phyloP scores from a whole-genome alignment of 2,888 invertebrate species.

The Sesia apiformis region DNA sequence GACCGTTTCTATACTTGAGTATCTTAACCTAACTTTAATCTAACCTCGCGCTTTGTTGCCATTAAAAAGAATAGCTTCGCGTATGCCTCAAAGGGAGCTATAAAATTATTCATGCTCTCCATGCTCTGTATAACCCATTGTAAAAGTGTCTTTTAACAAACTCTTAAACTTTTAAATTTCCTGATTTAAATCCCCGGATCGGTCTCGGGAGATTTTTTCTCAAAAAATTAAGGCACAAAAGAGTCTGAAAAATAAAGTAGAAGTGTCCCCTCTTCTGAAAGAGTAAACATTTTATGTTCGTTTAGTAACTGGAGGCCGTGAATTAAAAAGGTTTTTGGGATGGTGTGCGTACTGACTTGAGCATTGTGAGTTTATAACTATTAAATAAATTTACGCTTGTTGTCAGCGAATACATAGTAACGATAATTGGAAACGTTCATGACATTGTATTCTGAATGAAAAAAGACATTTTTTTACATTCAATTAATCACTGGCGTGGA shows the following conservation, averaged over 20 bases:
- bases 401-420: no score
- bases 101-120: constrained; percentile 7
- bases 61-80: no score
- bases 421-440: no score
- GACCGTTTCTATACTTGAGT: no score
- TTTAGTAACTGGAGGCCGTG: constrained; percentile 40
- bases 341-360: background rate
- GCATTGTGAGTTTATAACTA: background rate
- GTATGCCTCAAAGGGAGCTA: no score
- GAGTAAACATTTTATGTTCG: constrained; percentile 67
- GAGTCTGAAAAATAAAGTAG: constrained; percentile 57
- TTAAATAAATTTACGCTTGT: no score
- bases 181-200: constrained; percentile 61
- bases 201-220: constrained; percentile 52
- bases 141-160: constrained; percentile 66
- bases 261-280: constrained; percentile 49
- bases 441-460: no score
- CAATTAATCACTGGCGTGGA: no score
- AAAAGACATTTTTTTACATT: no score
- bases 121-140: constrained; percentile 61
- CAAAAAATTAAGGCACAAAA: constrained; percentile 68
- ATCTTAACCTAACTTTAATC: no score
- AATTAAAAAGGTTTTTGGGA: constrained; percentile 35
- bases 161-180: constrained; percentile 56
- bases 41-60: no score